These are phyloP conservation scores for Pseudomyrmex flavicornis DNA, from an alignment of 1,140 invertebrate species.

Conservation along the genomic window DNA sequence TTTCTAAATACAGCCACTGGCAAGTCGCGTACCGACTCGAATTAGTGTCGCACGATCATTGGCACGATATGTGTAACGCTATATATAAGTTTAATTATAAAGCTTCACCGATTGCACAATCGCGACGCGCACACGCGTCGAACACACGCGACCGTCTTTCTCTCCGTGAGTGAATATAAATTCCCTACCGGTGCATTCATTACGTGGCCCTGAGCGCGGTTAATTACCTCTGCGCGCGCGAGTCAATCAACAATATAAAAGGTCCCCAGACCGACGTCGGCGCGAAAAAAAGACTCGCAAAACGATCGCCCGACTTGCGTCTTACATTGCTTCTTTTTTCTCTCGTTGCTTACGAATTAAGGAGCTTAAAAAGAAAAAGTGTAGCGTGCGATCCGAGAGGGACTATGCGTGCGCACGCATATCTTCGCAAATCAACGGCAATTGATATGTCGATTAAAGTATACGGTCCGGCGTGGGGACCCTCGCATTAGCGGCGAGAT, in stretches of 20 bases:
- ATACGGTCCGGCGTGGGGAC: constrained; percentile 1
- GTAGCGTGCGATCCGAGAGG: constrained; percentile 20
- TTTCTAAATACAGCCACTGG: constrained; percentile 28
- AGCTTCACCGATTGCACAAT: constrained; percentile 43
- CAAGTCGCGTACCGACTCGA: constrained; percentile 15
- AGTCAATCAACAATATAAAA: constrained; percentile 43
- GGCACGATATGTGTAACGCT: constrained; percentile 24
- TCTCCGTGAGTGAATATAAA: background rate
- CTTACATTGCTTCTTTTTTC: no score
- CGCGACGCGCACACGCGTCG: background rate
- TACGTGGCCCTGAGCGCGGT: constrained; percentile 40
- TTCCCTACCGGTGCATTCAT: background rate
- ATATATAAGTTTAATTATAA: constrained; percentile 50
- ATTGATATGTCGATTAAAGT: constrained; percentile 47
- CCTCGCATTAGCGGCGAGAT: constrained; percentile 45
- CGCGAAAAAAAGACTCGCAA: background rate
- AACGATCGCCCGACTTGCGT: background rate
- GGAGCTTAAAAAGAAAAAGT: background rate
- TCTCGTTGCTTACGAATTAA: background rate
- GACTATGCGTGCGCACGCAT: constrained; percentile 23
- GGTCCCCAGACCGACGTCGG: background rate
- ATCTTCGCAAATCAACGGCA: constrained; percentile 56
- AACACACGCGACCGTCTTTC: constrained; percentile 4
- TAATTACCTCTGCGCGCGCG: constrained; percentile 29
- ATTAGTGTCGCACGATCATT: constrained; percentile 45